A percentile compares a stretch with the other conserved stretches of the same genome.
These are phyloP conservation scores for Heliothis virescens DNA, from an alignment of 1,140 invertebrate species.

Conservation along the genomic window DNA sequence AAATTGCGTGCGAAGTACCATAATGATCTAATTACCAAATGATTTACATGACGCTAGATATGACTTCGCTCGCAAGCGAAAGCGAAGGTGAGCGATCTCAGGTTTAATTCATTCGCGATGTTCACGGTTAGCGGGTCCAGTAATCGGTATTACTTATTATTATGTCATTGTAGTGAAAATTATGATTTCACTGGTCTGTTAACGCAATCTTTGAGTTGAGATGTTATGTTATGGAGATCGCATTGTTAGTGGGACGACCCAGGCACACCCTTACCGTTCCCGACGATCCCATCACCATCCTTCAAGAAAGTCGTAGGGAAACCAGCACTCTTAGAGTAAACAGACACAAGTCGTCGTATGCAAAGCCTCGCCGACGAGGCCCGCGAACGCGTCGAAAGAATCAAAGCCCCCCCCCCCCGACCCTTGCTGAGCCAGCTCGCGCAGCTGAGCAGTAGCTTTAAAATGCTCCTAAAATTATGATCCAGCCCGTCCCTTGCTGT, in stretches of 20 bases:
- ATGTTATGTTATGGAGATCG: not conserved
- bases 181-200: conserved; percentile 24
- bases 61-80: conserved; percentile 15
- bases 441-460: too few relatives aligned
- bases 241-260: not conserved
- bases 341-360: too few relatives aligned
- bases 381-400: too few relatives aligned
- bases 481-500: too few relatives aligned
- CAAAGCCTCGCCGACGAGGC: too few relatives aligned
- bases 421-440: too few relatives aligned
- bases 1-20: conserved; percentile 21
- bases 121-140: conserved; percentile 31
- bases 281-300: too few relatives aligned
- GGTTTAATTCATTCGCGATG: conserved; percentile 52
- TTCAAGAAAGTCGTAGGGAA: too few relatives aligned
- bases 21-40: conserved; percentile 21
- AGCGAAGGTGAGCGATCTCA: conserved; percentile 49
- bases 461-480: too few relatives aligned
- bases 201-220: not conserved
- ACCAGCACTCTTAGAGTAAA: too few relatives aligned
- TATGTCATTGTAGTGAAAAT: conserved; percentile 44
- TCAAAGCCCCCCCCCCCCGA: too few relatives aligned
- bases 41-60: conserved; percentile 32
- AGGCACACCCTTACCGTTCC: too few relatives aligned
- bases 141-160: conserved; percentile 48